Evolutionary conservation across 2,888 invertebrate genomes (phyloP).

Genomic region (Chrysotoxum bicinctum): DNA sequence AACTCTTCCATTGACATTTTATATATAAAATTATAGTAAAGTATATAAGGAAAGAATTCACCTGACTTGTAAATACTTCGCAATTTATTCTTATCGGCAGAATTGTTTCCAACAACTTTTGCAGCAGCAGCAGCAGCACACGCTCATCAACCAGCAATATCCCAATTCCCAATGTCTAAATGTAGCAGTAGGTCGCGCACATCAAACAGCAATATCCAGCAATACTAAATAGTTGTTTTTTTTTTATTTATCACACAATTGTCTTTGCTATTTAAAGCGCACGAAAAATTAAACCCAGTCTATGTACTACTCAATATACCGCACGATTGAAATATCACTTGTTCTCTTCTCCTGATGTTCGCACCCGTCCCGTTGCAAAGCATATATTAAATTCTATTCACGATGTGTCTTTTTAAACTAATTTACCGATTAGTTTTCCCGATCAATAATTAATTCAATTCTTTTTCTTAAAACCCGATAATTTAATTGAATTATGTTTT

Average conservation of each 20-base stretch:
- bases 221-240: no score
- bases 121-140: no score
- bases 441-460: not conserved
- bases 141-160: not conserved
- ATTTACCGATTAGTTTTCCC: conserved; percentile 7
- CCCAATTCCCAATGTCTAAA: no score
- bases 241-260: not conserved
- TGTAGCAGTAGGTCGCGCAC: no score
- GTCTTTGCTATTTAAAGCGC: no score
- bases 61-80: not conserved
- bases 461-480: no score
- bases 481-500: not conserved
- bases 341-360: not conserved
- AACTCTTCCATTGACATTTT: conserved; percentile 9
- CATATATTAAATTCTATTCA: not conserved
- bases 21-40: not conserved
- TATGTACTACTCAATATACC: not conserved
- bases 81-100: not conserved
- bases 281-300: no score
- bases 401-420: not conserved
- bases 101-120: not conserved
- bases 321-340: not conserved
- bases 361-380: not conserved
- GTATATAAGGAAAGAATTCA: not conserved
- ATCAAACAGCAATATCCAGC: no score